phyloP scores from a whole-genome alignment of 1,140 invertebrate species.

The Aradophagus sp. region DNA sequence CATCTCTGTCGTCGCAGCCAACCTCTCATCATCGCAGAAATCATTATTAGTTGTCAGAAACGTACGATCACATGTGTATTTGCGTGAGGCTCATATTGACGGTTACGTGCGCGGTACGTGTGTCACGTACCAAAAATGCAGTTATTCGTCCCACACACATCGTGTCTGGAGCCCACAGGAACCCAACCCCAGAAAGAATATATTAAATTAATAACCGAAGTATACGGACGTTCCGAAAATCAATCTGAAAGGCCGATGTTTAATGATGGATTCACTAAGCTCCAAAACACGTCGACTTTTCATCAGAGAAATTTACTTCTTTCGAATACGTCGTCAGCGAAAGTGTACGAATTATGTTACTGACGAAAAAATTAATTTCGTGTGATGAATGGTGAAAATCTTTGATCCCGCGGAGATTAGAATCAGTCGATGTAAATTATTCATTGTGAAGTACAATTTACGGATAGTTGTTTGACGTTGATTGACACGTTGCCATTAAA shows the following conservation, averaged over 20 bases:
- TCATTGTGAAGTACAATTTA: no score
- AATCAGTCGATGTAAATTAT: no score
- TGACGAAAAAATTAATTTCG: slow-evolving; percentile 12
- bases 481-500: no score
- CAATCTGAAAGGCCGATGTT: slow-evolving; percentile 1
- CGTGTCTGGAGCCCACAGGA: slow-evolving; percentile 44
- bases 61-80: slow-evolving; percentile 33
- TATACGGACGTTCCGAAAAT: slow-evolving; percentile 4
- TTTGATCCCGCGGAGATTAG: slow-evolving; percentile 6
- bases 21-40: slow-evolving; percentile 45
- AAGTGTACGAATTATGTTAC: slow-evolving; percentile 17
- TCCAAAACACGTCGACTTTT: slow-evolving; percentile 8
- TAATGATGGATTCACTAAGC: slow-evolving; percentile 4
- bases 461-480: no score
- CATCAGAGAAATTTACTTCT: slow-evolving; percentile 24
- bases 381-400: slow-evolving; percentile 17
- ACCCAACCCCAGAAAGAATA: slow-evolving; percentile 57
- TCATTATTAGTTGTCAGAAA: slow-evolving; percentile 47
- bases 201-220: slow-evolving; percentile 26
- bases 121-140: slow-evolving; percentile 64
- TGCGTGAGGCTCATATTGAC: slow-evolving; percentile 31
- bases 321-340: slow-evolving; percentile 20
- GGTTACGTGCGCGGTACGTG: slow-evolving; percentile 30
- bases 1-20: slow-evolving; percentile 30
- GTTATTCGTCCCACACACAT: slow-evolving; percentile 60